Conservation (phyloP, 2,113 vertebrate genomes). For the Microcebus tavaratra region DNA sequence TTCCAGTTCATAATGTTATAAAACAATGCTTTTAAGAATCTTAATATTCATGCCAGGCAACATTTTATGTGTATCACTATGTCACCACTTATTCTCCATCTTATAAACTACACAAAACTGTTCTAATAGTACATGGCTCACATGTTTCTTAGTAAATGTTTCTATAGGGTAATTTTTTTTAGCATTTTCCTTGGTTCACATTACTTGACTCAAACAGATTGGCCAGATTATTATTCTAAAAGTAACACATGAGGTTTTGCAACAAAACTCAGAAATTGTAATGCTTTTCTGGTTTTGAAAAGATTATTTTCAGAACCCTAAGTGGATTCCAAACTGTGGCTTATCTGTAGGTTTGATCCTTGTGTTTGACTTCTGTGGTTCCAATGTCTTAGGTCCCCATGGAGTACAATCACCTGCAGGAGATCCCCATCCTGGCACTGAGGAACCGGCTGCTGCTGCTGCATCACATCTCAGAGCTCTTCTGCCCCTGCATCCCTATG, state of each 20-base stretch:
- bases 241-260: neutral
- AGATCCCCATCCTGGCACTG: constrained; percentile 93
- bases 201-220: neutral
- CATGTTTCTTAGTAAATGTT: neutral
- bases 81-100: neutral
- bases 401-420: constrained; percentile 99
- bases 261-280: neutral
- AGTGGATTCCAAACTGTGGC: neutral
- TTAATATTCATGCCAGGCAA: neutral
- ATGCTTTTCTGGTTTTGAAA: neutral
- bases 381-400: constrained; percentile 91
- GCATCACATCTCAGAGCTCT: constrained; percentile 98
- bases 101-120: neutral
- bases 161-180: neutral
- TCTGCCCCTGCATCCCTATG: constrained; percentile 99
- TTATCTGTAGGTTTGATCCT: neutral
- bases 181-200: neutral
- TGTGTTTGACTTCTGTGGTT: too few relatives aligned
- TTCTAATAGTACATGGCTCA: neutral
- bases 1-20: neutral
- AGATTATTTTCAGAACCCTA: neutral
- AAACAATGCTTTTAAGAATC: neutral
- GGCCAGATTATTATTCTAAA: neutral
- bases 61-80: neutral
- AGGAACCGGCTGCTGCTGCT: constrained; percentile 95